Percentiles rank a stretch among this genome's conserved stretches.
phyloP scores from a whole-genome alignment of 2,888 invertebrate genomes.

The Brachynemurus nebulosus region DNA sequence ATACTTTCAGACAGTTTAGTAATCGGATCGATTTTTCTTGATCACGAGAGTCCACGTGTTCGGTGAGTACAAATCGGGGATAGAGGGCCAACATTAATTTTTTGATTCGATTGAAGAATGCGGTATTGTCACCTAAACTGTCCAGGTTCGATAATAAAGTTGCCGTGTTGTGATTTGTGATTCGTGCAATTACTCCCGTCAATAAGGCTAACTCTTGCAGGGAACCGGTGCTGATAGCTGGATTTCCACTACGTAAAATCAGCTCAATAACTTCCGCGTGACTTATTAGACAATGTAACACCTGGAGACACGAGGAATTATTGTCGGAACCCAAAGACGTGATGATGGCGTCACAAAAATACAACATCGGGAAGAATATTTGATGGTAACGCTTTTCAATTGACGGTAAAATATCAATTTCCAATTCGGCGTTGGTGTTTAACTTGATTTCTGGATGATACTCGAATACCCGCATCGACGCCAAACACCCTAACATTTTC shows the following conservation, averaged over 20 bases:
- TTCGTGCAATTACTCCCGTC: slow-evolving; percentile 41
- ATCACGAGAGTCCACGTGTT: slow-evolving; percentile 29
- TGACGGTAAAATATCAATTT: slow-evolving; percentile 42
- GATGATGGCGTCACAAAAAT: slow-evolving; percentile 66
- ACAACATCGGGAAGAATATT: slow-evolving; percentile 66
- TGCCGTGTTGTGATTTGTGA: slow-evolving; percentile 24
- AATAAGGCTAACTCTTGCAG: slow-evolving; percentile 63
- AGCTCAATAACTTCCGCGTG: slow-evolving; percentile 72
- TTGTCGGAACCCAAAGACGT: slow-evolving; percentile 74
- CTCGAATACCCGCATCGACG: slow-evolving; percentile 54
- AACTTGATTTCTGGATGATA: slow-evolving; percentile 52
- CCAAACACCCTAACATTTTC: slow-evolving; percentile 43
- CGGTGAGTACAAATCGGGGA: slow-evolving; percentile 48
- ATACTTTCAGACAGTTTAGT: slow-evolving; percentile 42
- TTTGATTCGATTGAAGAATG: slow-evolving; percentile 50
- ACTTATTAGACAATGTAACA: slow-evolving; percentile 64
- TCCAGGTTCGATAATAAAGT: slow-evolving; percentile 22
- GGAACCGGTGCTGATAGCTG: slow-evolving; percentile 47
- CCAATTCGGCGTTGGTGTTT: slow-evolving; percentile 20
- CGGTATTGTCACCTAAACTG: slow-evolving; percentile 25
- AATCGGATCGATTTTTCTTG: slow-evolving; percentile 29
- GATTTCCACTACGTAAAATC: slow-evolving; percentile 55
- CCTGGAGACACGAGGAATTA: slow-evolving; percentile 66
- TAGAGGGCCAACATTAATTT: slow-evolving; percentile 61
- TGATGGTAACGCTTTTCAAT: slow-evolving; percentile 63